Conservation (phyloP, 1,140 invertebrate species). For the Cephus cinctus region DNA sequence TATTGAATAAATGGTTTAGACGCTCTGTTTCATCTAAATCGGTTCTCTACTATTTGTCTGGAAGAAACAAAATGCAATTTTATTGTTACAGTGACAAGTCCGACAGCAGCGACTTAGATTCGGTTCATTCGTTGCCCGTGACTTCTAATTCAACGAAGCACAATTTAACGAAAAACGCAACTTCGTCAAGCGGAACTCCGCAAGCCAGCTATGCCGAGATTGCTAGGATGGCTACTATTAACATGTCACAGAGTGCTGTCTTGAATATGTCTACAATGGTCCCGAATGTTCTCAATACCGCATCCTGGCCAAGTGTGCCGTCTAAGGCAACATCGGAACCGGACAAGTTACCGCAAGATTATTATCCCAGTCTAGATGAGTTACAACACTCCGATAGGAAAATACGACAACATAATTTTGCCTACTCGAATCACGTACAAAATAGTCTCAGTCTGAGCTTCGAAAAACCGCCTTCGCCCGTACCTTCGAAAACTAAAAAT, state of each 20-base stretch:
- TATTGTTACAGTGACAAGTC: conserved; percentile 61
- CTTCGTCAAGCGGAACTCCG: conserved; percentile 57
- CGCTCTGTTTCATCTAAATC: background rate
- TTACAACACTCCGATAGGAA: conserved; percentile 45
- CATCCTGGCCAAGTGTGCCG: conserved; percentile 41
- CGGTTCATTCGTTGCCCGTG: conserved; percentile 70
- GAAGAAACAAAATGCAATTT: conserved; percentile 6
- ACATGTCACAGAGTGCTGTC: conserved; percentile 39
- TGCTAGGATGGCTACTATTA: conserved; percentile 60
- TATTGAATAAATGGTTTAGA: conserved; percentile 1
- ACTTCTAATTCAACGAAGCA: conserved; percentile 56
- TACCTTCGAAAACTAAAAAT: conserved; percentile 40
- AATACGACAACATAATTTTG: conserved; percentile 34
- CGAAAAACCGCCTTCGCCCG: conserved; percentile 43
- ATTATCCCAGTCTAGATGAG: conserved; percentile 52
- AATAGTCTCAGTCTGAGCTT: conserved; percentile 34
- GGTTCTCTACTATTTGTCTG: conserved; percentile 1
- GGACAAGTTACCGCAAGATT: conserved; percentile 42
- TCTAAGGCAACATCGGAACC: conserved; percentile 37
- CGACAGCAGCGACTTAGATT: conserved; percentile 73
- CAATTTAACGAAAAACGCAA: conserved; percentile 41
- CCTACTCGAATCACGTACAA: conserved; percentile 31
- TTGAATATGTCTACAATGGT: conserved; percentile 40
- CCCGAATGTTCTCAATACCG: conserved; percentile 33
- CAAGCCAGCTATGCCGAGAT: conserved; percentile 76